Evolutionary conservation across 2,888 invertebrate genomes (phyloP), one percentile per base, ranked within the genome.

Genomic region (Anodontia alba): DNA sequence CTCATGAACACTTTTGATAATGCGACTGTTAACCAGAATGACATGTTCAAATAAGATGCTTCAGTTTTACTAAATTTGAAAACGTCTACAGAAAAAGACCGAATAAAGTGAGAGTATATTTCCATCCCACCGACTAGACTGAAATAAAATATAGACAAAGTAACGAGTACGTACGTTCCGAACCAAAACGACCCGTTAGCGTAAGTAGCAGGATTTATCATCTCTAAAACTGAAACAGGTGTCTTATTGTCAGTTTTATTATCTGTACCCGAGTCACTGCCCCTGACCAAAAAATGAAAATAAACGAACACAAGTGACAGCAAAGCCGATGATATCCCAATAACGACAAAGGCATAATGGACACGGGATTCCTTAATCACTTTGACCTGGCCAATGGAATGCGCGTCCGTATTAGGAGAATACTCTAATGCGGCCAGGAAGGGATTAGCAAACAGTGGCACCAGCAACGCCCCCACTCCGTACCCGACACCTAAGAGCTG

Each of bases 161-260:
- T 23, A 23, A 67, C n/a, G 5, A 80, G 51, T 23, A 80, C 57
- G 26, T 54, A 67, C 12, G 70, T 66, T 17, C 80, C 80, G 23
- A 70, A 80, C 31, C 29, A 23, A n/a, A 72, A 72, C 0, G 75
- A 38, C 0, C 80, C 80, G 38, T 72, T 33, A 20, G 80, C 80
- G n/a, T 80, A 80, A 7, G 80, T 80, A 17, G 67, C 80, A 15
- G 80, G 80, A 29, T 80, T 80, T 3, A 80, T 49, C 80, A 80
- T 80, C 23, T 75, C 80, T 20, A 17, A 31, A 62, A 73, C 69
- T 26, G 67, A 67, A 73, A 31, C 70, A 26, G 70, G 42, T 33
- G 7, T 20, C 10, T 23, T 17, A 12, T 66, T 66, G 20, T 12
- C 5, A 23, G 5, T 20, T 17, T 17, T n/a, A 5, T 7, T 33